Evolutionary conservation across 2,888 invertebrate species (phyloP), one percentile per base, ranked within the genome.

Genomic region (Conchocele bisecta): DNA sequence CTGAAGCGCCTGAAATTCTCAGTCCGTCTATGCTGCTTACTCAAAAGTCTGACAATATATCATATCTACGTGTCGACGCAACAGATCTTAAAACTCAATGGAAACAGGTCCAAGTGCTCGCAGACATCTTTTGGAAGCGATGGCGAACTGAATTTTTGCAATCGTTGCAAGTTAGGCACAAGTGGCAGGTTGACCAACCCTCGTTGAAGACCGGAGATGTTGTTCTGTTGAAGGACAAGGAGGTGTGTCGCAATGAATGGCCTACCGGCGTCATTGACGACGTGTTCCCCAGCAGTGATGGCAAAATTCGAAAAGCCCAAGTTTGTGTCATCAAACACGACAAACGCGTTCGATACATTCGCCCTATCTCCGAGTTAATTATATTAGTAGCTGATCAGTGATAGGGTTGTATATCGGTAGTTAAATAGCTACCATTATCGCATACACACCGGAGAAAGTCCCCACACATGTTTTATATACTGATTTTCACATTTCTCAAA

Each of bases 221-320:
- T 7, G 71, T 71, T 17, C 41, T 75, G n/a, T 13, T 71, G 31
- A 57, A 59, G 29, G 57, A 73, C 20, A 60, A 57, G 7, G 22
- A 13, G 0, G 37, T 53, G 13, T 3, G 41, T 29, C 26, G 61
- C 37, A 61, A 61, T 17, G 22, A 33, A 37, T 68, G 56, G 60
- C 68, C 61, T 3, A n/a, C 56, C 13, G 68, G 41, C 15, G 20
- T 37, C 4, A 35, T 68, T 28, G 33, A 20, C 6, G 11, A 48
- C 4, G 48, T 44, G 4, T 50, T 68, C 28, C 50, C 54, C 11
- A 48, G 68, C 20, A 2, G 35, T 15, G 68, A 68, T 42, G 31
- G 24, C n/a, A 48, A 51, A 5, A 56, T 61, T 2, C 4, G 61
- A 22, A 54, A 48, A 46, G 57, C 57, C 4, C 13, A 50, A 39